phyloP scores from a whole-genome alignment of 2,797 vertebrate species.

The Lutjanus argentimaculatus region DNA sequence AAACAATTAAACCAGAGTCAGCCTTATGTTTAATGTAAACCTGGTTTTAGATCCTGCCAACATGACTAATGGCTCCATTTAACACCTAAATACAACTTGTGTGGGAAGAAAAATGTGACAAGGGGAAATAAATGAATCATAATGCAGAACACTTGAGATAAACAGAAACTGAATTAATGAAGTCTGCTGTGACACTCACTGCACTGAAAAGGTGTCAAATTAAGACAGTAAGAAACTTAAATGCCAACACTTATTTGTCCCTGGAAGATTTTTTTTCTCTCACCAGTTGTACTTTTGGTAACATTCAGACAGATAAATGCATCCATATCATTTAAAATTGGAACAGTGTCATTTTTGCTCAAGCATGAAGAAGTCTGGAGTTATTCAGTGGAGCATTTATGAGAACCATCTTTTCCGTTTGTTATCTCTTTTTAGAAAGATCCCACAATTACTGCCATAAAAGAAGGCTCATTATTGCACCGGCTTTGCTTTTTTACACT shows the following conservation, averaged over 20 bases:
- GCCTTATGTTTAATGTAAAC: not conserved
- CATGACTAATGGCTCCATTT: conserved; percentile 44
- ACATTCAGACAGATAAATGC: not conserved
- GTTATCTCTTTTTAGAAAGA: too few relatives aligned
- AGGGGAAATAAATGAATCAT: conserved; percentile 40
- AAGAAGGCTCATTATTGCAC: too few relatives aligned
- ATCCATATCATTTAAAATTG: not conserved
- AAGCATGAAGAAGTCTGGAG: not conserved
- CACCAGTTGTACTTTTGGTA: not conserved
- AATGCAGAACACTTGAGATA: conserved; percentile 36
- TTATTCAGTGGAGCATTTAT: not conserved
- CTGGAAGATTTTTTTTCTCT: not conserved
- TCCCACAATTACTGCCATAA: too few relatives aligned
- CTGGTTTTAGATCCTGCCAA: conserved; percentile 23
- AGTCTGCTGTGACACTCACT: conserved; percentile 16
- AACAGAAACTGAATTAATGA: conserved; percentile 45
- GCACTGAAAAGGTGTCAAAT: conserved; percentile 21
- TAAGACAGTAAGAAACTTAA: conserved; percentile 17
- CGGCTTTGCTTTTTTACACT: too few relatives aligned
- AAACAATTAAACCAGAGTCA: not conserved
- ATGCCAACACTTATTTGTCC: conserved; percentile 27
- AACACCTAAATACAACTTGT: conserved; percentile 35
- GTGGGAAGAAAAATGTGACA: conserved; percentile 45
- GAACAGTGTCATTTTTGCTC: not conserved
- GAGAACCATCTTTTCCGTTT: not conserved